phyloP scores from a whole-genome alignment of 2,113 vertebrate species.

The Elgaria multicarinata region DNA sequence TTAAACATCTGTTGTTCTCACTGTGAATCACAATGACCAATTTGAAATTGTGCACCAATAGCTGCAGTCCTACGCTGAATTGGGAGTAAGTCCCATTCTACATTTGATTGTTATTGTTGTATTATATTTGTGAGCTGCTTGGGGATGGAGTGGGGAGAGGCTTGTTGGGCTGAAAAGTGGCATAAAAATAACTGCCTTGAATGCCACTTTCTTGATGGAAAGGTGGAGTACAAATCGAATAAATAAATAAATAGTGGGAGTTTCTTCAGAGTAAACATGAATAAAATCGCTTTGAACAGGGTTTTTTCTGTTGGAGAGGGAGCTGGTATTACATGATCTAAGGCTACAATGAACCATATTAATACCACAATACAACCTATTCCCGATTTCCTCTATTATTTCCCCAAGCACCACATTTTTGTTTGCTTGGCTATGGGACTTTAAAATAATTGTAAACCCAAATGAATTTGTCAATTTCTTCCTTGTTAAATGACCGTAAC shows the following conservation, averaged over 20 bases:
- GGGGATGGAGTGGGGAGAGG: too few species aligned
- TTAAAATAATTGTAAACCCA: too few species aligned
- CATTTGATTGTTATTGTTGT: not conserved
- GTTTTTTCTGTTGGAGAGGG: not conserved
- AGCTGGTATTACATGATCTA: not conserved
- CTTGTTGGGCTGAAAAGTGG: not conserved
- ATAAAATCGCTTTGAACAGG: not conserved
- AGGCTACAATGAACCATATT: too few species aligned
- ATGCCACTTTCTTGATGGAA: too few species aligned
- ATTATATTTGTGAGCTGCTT: not conserved
- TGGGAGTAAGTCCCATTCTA: not conserved
- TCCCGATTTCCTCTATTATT: not conserved
- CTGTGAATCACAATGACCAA: not conserved
- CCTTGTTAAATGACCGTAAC: fast-evolving
- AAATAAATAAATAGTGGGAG: not conserved
- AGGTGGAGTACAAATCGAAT: not conserved
- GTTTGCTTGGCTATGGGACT: not conserved
- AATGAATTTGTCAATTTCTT: fast-evolving
- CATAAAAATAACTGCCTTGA: not conserved
- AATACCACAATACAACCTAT: not conserved
- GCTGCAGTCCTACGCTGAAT: too few species aligned
- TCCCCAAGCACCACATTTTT: fast-evolving
- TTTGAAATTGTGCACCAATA: too few species aligned
- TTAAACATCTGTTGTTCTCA: not conserved
- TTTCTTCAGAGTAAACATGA: not conserved